Evolutionary conservation across 2,888 invertebrate genomes (phyloP).

Genomic region (Ceriagrion tenellum): DNA sequence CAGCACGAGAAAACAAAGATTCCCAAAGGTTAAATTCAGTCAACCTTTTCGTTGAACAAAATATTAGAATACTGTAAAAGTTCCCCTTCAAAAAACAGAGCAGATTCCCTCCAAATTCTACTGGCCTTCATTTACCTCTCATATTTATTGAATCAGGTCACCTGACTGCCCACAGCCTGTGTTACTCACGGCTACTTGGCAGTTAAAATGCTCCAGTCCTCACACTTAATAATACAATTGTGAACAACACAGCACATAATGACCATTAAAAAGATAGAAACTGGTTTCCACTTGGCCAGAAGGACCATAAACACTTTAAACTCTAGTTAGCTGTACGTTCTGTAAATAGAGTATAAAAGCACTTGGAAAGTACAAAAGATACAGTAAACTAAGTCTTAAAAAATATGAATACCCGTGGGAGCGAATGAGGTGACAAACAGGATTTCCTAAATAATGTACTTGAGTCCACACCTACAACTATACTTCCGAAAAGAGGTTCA

Average conservation of each 20-base stretch:
- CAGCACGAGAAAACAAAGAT: not conserved
- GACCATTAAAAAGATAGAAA: not conserved
- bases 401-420: not conserved
- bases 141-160: not conserved
- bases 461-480: not conserved
- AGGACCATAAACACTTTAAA: not conserved
- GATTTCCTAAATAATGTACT: not conserved
- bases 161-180: not conserved
- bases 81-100: not conserved
- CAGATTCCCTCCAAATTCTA: not conserved
- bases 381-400: not conserved
- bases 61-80: not conserved
- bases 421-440: not conserved
- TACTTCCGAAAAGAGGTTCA: not conserved
- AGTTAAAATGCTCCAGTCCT: not conserved
- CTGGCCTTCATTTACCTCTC: not conserved
- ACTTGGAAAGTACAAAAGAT: not conserved
- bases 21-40: not conserved
- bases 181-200: not conserved
- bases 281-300: not conserved
- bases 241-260: not conserved
- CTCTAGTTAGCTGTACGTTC: not conserved
- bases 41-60: not conserved
- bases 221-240: not conserved
- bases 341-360: not conserved